A percentile compares a stretch with the other conserved stretches of the same genome.
These are phyloP conservation scores for Patagioenas fasciata DNA, from an alignment of 2,113 vertebrate genomes.

Conservation along the genomic window DNA sequence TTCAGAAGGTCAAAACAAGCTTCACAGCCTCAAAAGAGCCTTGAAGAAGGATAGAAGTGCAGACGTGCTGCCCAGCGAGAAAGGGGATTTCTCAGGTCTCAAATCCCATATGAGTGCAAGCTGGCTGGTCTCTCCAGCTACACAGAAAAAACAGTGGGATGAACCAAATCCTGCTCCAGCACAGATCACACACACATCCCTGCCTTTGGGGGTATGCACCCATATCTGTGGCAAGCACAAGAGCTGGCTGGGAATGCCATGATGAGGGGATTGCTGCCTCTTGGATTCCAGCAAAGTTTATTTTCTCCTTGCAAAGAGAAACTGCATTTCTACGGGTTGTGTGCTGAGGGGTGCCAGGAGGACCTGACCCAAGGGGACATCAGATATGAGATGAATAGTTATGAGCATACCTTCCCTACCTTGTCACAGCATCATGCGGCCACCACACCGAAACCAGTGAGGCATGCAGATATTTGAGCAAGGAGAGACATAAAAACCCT, in stretches of 20 bases:
- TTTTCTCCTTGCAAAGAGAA: not conserved
- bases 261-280: not conserved
- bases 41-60: not conserved
- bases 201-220: not conserved
- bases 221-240: not conserved
- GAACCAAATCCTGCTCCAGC: not conserved
- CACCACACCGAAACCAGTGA: not conserved
- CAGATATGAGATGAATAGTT: not conserved
- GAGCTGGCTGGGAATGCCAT: not conserved
- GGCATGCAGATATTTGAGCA: not conserved
- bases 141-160: not conserved
- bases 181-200: not conserved
- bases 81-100: not conserved
- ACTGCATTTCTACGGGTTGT: not conserved
- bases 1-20: not conserved
- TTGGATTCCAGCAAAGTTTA: not conserved
- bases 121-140: not conserved
- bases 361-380: not conserved
- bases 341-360: not conserved
- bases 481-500: not conserved
- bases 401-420: not conserved
- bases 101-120: not conserved
- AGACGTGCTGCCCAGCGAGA: not conserved
- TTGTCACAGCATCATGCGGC: fast-evolving
- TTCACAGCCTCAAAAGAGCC: not conserved